Percentiles rank a stretch among this genome's conserved stretches.
Conservation (phyloP, 2,113 vertebrate species). For the Cardinalis cardinalis region DNA sequence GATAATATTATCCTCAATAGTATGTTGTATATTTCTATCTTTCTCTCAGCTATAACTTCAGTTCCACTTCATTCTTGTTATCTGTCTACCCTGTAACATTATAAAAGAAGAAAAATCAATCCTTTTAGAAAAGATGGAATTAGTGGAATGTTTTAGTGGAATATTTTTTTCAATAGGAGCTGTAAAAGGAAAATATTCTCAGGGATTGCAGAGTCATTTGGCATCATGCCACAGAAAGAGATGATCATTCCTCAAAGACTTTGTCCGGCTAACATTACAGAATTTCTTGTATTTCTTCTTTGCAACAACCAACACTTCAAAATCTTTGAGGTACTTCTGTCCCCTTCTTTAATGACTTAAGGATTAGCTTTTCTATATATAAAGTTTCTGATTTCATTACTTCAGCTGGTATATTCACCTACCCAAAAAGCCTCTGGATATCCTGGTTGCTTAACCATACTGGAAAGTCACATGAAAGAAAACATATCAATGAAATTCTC, state of each 20-base stretch:
- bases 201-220: not conserved
- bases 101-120: not conserved
- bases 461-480: conserved; percentile 19
- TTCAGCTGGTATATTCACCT: not conserved
- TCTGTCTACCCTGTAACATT: not conserved
- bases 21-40: not conserved
- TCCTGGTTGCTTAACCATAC: not conserved
- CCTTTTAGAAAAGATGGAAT: not conserved
- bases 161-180: not conserved
- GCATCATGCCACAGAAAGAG: not conserved
- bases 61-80: not conserved
- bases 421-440: not conserved
- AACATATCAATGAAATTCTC: not conserved
- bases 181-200: not conserved
- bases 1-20: not conserved
- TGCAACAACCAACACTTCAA: not conserved
- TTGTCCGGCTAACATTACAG: not conserved
- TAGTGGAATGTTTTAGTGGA: not conserved
- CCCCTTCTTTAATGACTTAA: not conserved
- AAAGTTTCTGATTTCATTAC: not conserved
- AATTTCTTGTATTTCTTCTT: not conserved
- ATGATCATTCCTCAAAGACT: not conserved
- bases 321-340: not conserved
- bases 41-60: not conserved
- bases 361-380: not conserved